Base-by-base conservation (phyloP, 2,888 invertebrate genomes). In the Salticus scenicus region DNA sequence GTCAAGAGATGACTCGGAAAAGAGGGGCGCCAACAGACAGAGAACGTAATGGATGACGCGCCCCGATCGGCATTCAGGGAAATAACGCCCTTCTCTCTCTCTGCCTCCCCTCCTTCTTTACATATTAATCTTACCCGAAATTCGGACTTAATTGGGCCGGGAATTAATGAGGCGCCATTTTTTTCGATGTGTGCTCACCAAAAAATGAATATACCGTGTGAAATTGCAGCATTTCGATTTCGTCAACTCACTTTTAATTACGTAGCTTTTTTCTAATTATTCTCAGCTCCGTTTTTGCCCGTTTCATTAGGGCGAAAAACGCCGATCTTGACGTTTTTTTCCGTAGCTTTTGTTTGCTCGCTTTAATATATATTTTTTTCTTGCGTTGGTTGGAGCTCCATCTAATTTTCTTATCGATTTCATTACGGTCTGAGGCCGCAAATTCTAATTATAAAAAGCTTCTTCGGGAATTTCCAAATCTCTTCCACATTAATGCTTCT, bases 391-490 rank as follows among this genome's bases (percentile, higher is more conserved):
- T 10, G 67, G 33, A 28, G 30, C 41, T 71, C 77, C 69, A 84
- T 84, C 83, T 84, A 84, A 84, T 84, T 83, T 84, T 84, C 83
- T 84, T 77, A 84, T 84, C 77, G 77, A 84, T 84, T 84, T 84
- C 83, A 77, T 84, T 84, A 81, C 69, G 74, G 72, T 41, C 31
- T 20, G 47, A 42, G 72, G 41, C 64, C 69, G 69, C 74, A 67
- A 69, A 81, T 74, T 81, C 74, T 70, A 74, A 81, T 74, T 81
- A 74, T 73, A 74, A 73, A 80, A 80, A 66, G 67, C 33, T 67
- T 66, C 31, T 28, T 20, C 47, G 41, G 72, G 51, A 73, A 67
- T 73, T 73, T 57, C 47, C 42, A 42, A 78, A 72, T 67, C 73
- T 47, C 73, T 80, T 80, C 72, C 80, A 67, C 73, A 73, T 80